Evolutionary conservation across 2,797 vertebrate genomes (phyloP), one percentile per base, ranked within the genome.

Genomic region (Sebastes kiyomatsui): DNA sequence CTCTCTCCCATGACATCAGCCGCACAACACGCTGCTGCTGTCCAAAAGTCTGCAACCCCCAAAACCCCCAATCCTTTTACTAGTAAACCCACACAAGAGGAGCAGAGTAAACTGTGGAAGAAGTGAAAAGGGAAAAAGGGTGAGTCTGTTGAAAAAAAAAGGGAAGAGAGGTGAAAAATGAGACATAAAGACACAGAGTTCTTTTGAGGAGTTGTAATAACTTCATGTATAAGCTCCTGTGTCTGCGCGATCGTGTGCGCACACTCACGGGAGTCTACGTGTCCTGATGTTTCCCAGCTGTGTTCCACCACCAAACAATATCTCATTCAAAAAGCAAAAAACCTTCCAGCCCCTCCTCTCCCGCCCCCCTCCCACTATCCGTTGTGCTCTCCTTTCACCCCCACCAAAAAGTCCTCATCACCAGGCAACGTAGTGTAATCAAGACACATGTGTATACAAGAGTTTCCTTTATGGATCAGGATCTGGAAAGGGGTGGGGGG

Each of bases 281-380:
- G 89, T 91, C 93, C 93, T 96, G 95, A 96, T 96, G 95, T 94
- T 95, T 96, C 94, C 96, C 96, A 96, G 95, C 96, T 96, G 95
- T 94, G 93, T 88, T 95, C 90, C 94, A 93, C 87, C 83, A 88
- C 92, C 84, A 94, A 95, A 96, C 96, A 96, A 96, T 96, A 95
- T 96, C 94, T 95, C 95, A 96, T 97, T 97, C 94, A 96, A 92
- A 66, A 90, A 58, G 20, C 18, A 27, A 58, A 27, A 75, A 86
- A 66, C 23, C 76, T 79, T 59, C 32, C 75, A 61, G 71, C 83
- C 88, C 80, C 88, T 85, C 84, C 88, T 79, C 49, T 54, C 49
- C 49, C 49, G 2, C 20, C 49, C 49, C 49, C 82, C 64, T 78
- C 85, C 83, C 90, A 87, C 90, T 91, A 89, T 91, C 85, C 85